phyloP scores from a whole-genome alignment of 2,797 vertebrate genomes.

The Muraenolepis orangiensis region DNA sequence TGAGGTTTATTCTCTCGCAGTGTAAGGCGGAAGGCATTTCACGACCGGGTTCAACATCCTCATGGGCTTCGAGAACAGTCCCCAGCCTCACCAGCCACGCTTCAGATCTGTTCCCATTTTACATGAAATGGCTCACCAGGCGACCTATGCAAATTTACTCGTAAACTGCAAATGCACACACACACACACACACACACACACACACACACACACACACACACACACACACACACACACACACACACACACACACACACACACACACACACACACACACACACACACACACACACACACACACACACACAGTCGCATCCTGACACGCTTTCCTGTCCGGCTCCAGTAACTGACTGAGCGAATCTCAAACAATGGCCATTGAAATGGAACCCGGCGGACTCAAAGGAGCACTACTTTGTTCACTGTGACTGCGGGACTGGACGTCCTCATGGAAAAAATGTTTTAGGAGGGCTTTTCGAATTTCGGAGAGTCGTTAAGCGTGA shows the following conservation, averaged over 20 bases:
- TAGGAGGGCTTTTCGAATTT: slow-evolving; percentile 25
- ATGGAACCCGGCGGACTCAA: slow-evolving; percentile 14
- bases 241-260: not conserved
- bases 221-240: not conserved
- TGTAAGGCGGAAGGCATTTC: not conserved
- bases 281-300: not conserved
- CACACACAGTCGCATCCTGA: not conserved
- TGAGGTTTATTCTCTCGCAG: not conserved
- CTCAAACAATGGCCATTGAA: slow-evolving; percentile 24
- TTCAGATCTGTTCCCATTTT: not conserved
- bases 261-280: not conserved
- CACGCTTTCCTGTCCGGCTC: not conserved
- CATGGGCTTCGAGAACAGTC: not conserved
- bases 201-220: not conserved
- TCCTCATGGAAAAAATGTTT: slow-evolving; percentile 61
- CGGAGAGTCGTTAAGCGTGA: slow-evolving; percentile 42
- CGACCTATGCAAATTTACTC: not conserved
- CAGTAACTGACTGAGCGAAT: not conserved
- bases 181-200: not conserved
- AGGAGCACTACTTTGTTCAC: slow-evolving; percentile 37
- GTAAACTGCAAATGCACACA: not conserved
- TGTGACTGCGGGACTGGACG: slow-evolving; percentile 31
- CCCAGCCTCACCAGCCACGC: not conserved
- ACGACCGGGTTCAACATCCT: not conserved
- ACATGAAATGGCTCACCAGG: not conserved